These are phyloP conservation scores for Eurosta solidaginis DNA, from an alignment of 1,140 invertebrate genomes.

Conservation along the genomic window DNA sequence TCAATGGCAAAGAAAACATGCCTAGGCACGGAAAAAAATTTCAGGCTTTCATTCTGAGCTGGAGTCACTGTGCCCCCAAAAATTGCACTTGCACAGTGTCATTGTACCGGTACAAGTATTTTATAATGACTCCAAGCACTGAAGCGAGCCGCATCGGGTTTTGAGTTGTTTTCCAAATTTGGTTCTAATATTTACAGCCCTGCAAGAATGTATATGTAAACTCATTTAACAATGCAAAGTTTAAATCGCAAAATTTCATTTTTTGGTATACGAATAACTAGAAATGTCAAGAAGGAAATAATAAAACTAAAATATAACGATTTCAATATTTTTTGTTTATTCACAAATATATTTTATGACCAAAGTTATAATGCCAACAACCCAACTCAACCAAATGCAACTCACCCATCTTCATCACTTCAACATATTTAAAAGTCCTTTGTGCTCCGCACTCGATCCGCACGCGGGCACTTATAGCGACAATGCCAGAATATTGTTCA, in stretches of 20 bases:
- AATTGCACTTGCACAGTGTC: too few relatives aligned
- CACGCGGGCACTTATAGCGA: background rate
- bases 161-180: too few relatives aligned
- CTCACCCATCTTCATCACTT: background rate
- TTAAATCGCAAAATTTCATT: background rate
- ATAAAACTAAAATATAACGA: background rate
- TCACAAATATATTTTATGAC: background rate
- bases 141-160: too few relatives aligned
- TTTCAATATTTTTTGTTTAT: background rate
- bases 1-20: too few relatives aligned
- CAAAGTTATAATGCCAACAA: background rate
- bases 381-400: background rate
- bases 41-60: too few relatives aligned
- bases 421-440: background rate
- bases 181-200: too few relatives aligned
- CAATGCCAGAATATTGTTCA: background rate
- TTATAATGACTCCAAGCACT: too few relatives aligned
- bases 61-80: too few relatives aligned
- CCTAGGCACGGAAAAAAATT: too few relatives aligned
- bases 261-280: background rate
- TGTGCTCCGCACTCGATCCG: background rate
- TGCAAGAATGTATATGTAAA: too few relatives aligned
- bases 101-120: too few relatives aligned
- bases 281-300: constrained; percentile 6
- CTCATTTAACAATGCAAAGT: background rate